Base-by-base conservation (phyloP, 2,888 invertebrate species). In the Phengaris arion region DNA sequence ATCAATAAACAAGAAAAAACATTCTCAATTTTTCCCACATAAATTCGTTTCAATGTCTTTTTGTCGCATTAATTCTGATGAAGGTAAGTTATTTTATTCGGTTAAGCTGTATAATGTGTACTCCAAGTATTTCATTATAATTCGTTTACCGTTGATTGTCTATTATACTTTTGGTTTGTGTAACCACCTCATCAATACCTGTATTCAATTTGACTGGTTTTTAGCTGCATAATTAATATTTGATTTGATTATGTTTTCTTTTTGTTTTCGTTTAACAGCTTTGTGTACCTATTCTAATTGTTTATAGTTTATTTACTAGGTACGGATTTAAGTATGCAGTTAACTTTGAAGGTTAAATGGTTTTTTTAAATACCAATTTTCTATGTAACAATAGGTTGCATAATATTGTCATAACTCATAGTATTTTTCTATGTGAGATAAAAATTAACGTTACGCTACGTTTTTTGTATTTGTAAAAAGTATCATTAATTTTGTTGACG, bases 201-300 rank as follows among this genome's bases (percentile, higher is more conserved):
- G 78, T 82, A 84, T 88, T 85, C 85, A 81, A 83, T 88, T 88
- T 88, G 89, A 90, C 90, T 89, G 86, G 85, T 85, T 89, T 89
- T 87, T 86, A 87, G 86, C 85, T 85, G 80, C 84, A 84, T 85
- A 84, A 86, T 86, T 85, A 85, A 85, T 82, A 83, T 84, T 84
- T 76, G 81, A 84, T 84, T 84, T 82, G 81, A 80, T 81, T 79
- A 79, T 79, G 78, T 81, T 80, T 68, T 8, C 51, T 68, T 45
- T 54, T 68, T 46, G 52, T 64, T 22, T 68, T 45, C 8, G 45
- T 68, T 68, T 22, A 35, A 48, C 48, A 48, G 46, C 48, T 46
- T 69, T n/a, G 64, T 64, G 64, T 35, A 35, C 35, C 35, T 10
- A 22, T 35, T 64, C 22, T 64, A 64, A 48, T 48, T n/a, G 5